Conservation (phyloP, 2,888 invertebrate species). For the Dynastes maya region DNA sequence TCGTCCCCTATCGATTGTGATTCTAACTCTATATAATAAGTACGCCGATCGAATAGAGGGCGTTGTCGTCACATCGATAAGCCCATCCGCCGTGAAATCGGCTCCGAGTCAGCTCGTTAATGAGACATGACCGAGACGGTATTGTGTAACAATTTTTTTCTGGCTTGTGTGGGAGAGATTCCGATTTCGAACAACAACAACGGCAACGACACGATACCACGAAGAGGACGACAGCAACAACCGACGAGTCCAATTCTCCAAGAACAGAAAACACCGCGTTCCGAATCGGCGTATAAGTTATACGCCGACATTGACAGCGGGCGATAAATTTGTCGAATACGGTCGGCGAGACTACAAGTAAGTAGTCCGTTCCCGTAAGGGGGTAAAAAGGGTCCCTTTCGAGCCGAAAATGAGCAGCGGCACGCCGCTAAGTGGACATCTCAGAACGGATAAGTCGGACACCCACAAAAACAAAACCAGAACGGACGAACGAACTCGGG, state of each 20-base stretch:
- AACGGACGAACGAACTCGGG: constrained; percentile 32
- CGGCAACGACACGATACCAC: no score
- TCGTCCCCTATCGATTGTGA: no score
- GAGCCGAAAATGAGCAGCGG: constrained; percentile 61
- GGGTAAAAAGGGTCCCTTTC: constrained; percentile 57
- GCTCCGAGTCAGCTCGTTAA: constrained; percentile 52
- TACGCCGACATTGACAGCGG: constrained; percentile 59
- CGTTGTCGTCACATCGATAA: constrained; percentile 31
- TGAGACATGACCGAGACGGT: constrained; percentile 54
- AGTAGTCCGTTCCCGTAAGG: constrained; percentile 53
- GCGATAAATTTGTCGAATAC: constrained; percentile 66
- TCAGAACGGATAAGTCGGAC: constrained; percentile 49
- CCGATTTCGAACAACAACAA: constrained; percentile 59
- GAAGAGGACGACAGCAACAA: not conserved
- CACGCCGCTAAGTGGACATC: constrained; percentile 57
- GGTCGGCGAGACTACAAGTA: constrained; percentile 61
- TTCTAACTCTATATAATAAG: no score
- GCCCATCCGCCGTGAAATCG: constrained; percentile 8
- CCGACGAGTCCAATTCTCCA: not conserved
- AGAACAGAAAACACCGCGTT: not conserved
- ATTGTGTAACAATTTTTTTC: constrained; percentile 56
- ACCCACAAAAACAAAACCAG: constrained; percentile 58
- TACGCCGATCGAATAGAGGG: constrained; percentile 34
- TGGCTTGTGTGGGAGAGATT: constrained; percentile 63
- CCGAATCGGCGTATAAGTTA: constrained; percentile 62